Evolutionary conservation across 2,797 vertebrate genomes (phyloP).

Genomic region (Lateolabrax maculatus): DNA sequence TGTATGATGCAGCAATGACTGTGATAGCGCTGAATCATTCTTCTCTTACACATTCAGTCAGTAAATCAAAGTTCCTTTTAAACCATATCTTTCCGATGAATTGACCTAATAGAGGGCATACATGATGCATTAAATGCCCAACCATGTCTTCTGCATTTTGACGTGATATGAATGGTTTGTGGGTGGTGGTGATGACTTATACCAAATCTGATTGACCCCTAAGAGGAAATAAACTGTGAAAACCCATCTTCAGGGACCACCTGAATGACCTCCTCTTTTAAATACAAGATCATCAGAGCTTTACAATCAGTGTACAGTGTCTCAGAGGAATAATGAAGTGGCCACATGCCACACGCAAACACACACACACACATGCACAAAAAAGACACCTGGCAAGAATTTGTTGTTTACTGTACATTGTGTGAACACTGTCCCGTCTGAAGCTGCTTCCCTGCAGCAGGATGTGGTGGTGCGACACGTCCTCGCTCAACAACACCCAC

Average conservation of each 20-base stretch:
- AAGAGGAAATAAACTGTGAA: not conserved
- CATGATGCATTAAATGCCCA: not conserved
- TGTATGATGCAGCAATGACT: constrained; percentile 51
- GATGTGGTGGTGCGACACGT: constrained; percentile 80
- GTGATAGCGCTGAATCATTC: constrained; percentile 63
- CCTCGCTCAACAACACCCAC: constrained; percentile 86
- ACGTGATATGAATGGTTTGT: constrained; percentile 15
- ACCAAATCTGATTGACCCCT: constrained; percentile 25
- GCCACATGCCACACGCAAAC: constrained; percentile 22
- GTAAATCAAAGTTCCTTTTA: constrained; percentile 28
- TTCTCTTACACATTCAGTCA: constrained; percentile 21
- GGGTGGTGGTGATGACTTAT: not conserved
- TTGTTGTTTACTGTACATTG: constrained; percentile 78
- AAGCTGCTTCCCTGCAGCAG: constrained; percentile 76
- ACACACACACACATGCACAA: not conserved
- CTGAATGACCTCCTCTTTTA: not conserved
- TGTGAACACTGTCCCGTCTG: constrained; percentile 72
- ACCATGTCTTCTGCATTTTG: constrained; percentile 18
- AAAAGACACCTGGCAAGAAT: constrained; percentile 57
- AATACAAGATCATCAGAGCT: not conserved
- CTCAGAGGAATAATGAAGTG: constrained; percentile 11
- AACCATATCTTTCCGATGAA: not conserved
- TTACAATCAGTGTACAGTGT: constrained; percentile 31
- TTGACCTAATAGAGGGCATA: not conserved
- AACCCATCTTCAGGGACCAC: not conserved